These are phyloP conservation scores for Parnassius glacialis DNA, from an alignment of 2,888 invertebrate genomes.

Conservation along the genomic window DNA sequence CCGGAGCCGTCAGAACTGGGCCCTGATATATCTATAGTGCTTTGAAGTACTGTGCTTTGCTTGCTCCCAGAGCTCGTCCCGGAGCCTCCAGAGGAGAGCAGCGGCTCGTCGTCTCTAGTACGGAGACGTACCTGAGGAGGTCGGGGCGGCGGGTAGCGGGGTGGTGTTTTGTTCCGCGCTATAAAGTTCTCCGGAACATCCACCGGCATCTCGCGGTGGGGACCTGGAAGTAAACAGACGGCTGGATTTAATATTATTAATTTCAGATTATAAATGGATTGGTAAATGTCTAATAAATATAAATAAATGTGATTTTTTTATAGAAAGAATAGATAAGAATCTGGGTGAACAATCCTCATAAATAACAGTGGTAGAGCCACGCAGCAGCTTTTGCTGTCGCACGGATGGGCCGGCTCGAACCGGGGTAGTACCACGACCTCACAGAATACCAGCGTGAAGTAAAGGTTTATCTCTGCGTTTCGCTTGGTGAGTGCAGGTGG, in stretches of 20 bases:
- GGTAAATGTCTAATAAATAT: no score
- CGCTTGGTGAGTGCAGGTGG: no score
- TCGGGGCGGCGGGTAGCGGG: slow-evolving; percentile 92
- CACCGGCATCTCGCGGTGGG: slow-evolving; percentile 99
- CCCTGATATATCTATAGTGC: slow-evolving; percentile 56
- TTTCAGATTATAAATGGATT: no score
- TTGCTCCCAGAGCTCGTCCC: slow-evolving; percentile 73
- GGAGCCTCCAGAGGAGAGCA: slow-evolving; percentile 68
- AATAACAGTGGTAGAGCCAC: no score
- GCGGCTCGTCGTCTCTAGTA: slow-evolving; percentile 75
- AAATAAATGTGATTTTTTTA: no score
- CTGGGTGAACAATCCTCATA: no score
- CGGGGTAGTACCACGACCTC: no score
- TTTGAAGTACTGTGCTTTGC: slow-evolving; percentile 66
- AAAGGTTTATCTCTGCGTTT: no score
- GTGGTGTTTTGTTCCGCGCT: slow-evolving; percentile 94
- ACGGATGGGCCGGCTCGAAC: no score
- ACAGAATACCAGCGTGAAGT: no score
- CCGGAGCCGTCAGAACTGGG: slow-evolving; percentile 68
- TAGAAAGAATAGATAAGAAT: no score
- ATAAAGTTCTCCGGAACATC: slow-evolving; percentile 98
- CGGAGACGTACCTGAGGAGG: slow-evolving; percentile 83
- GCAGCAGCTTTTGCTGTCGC: no score
- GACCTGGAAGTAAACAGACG: slow-evolving; percentile 77
- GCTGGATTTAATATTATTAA: not conserved